Conservation (phyloP, 2,888 invertebrate genomes). For the Mimumesa dahlbomi region DNA sequence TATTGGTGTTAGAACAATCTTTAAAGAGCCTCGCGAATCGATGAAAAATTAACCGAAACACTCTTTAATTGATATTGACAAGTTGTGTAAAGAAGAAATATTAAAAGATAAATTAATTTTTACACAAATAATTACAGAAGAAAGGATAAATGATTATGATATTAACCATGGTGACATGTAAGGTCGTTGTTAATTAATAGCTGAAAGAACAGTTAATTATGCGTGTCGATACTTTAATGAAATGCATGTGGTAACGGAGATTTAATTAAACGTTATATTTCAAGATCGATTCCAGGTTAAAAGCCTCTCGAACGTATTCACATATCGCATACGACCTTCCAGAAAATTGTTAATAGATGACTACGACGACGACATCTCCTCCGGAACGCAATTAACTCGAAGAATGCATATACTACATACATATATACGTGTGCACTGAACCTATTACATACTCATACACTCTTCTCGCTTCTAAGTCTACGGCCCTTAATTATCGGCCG, state of each 20-base stretch:
- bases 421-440: constrained; percentile 6
- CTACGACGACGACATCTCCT: constrained; percentile 11
- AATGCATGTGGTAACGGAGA: constrained; percentile 2
- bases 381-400: constrained; percentile 41
- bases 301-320: background rate
- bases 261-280: constrained; percentile 9
- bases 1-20: too few species aligned
- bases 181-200: constrained; percentile 22
- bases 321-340: background rate
- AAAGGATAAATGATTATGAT: too few species aligned
- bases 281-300: constrained; percentile 2
- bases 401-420: background rate
- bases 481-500: constrained; percentile 48
- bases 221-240: background rate
- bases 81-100: too few species aligned
- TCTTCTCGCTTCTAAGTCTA: constrained; percentile 24
- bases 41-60: background rate
- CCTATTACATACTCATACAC: constrained; percentile 23
- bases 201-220: constrained; percentile 14
- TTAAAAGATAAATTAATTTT: too few species aligned
- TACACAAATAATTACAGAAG: too few species aligned
- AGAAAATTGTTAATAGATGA: constrained; percentile 31
- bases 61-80: too few species aligned
- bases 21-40: too few species aligned
- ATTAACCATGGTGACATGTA: background rate